Conservation (phyloP, 2,797 vertebrate species). For the Linurgus olivaceus region DNA sequence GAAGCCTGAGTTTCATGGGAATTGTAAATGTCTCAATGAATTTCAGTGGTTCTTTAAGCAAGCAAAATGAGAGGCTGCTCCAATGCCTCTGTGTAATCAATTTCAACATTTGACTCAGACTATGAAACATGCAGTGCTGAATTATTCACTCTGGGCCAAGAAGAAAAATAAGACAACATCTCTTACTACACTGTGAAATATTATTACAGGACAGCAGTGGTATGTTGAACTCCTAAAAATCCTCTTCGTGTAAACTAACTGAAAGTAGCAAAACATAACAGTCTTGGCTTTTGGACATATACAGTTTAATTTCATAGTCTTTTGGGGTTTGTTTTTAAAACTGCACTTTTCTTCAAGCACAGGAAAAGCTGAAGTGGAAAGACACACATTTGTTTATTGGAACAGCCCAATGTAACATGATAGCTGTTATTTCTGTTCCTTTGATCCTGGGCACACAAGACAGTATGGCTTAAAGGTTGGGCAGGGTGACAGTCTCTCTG, state of each 20-base stretch:
- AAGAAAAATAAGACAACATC: background rate
- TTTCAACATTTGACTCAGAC: conserved; percentile 21
- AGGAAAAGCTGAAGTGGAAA: background rate
- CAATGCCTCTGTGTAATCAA: background rate
- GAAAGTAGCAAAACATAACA: background rate
- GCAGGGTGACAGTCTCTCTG: background rate
- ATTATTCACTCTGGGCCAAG: background rate
- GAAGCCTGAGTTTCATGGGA: background rate
- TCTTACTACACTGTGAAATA: background rate
- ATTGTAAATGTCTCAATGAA: background rate
- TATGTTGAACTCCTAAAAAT: background rate
- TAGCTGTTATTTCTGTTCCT: background rate
- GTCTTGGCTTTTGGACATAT: background rate
- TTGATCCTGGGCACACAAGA: background rate
- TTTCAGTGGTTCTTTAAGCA: conserved; percentile 14
- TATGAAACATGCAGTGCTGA: background rate
- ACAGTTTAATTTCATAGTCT: background rate
- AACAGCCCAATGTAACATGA: background rate
- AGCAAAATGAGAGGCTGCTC: conserved; percentile 1
- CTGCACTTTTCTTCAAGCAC: background rate
- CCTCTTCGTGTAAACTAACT: background rate
- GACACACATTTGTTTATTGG: background rate
- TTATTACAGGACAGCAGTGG: background rate
- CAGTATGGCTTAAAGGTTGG: background rate
- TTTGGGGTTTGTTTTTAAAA: background rate